Conservation (phyloP, 2,113 vertebrate genomes). For the Fulmarus glacialis region DNA sequence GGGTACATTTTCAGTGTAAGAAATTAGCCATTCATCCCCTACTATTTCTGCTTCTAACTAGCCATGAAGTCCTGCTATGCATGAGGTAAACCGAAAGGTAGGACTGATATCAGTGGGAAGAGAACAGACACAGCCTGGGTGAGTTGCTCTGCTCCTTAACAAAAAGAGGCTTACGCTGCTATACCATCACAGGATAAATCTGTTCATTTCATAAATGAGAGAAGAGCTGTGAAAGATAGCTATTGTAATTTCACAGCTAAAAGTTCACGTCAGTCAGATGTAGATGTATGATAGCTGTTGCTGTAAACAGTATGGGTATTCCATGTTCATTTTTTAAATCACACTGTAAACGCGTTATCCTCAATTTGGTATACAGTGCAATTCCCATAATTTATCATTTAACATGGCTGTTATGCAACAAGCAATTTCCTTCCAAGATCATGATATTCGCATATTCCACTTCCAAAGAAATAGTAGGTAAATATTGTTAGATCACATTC, state of each 20-base stretch:
- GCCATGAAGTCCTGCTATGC: background rate
- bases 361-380: background rate
- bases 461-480: background rate
- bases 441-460: background rate
- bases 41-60: conserved; percentile 23
- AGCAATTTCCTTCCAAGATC: background rate
- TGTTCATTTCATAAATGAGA: background rate
- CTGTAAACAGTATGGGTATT: background rate
- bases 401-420: background rate
- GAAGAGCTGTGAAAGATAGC: background rate
- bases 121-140: background rate
- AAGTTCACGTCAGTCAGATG: background rate
- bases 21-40: background rate
- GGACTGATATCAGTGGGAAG: background rate
- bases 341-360: background rate
- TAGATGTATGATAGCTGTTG: background rate
- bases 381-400: background rate
- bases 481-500: background rate
- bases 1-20: background rate
- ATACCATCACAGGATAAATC: background rate
- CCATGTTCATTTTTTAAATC: background rate
- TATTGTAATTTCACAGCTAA: background rate
- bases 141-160: background rate
- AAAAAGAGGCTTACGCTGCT: background rate
- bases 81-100: background rate